phyloP scores from a whole-genome alignment of 2,113 vertebrate species.

The Oncorhynchus kisutch region DNA sequence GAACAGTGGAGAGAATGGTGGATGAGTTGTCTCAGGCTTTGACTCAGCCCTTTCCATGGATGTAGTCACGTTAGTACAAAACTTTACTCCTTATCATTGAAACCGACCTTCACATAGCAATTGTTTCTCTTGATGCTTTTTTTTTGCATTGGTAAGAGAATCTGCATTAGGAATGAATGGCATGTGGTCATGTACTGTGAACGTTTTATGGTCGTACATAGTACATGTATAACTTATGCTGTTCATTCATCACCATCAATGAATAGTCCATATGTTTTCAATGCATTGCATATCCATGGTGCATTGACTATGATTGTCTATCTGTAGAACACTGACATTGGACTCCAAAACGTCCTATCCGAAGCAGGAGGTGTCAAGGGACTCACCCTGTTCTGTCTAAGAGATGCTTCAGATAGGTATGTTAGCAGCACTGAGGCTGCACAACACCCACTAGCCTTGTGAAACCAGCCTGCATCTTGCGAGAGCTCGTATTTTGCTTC shows the following conservation, averaged over 20 bases:
- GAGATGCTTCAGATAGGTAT: slow-evolving; percentile 51
- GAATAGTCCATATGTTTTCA: neutral
- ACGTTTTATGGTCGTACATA: too few relatives aligned
- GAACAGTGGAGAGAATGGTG: slow-evolving; percentile 64
- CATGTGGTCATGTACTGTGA: too few relatives aligned
- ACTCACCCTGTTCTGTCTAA: slow-evolving; percentile 63
- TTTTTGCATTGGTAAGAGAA: neutral
- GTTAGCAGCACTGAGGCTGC: neutral
- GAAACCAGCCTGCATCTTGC: neutral
- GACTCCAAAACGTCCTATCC: slow-evolving; percentile 67
- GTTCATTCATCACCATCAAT: neutral
- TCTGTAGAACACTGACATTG: slow-evolving; percentile 61
- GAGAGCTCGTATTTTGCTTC: too few relatives aligned
- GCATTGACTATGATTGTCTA: neutral
- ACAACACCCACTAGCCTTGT: neutral
- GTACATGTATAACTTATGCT: too few relatives aligned
- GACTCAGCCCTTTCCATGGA: slow-evolving; percentile 66
- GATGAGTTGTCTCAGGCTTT: slow-evolving; percentile 66
- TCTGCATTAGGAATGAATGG: neutral
- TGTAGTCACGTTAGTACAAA: slow-evolving; percentile 67
- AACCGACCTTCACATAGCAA: neutral
- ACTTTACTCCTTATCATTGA: neutral
- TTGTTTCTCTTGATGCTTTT: neutral
- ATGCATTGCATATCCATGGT: neutral
- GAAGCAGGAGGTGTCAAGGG: slow-evolving; percentile 64